Evolutionary conservation across 2,113 vertebrate species (phyloP), one percentile per base, ranked within the genome.

Genomic region (Bos taurus): DNA sequence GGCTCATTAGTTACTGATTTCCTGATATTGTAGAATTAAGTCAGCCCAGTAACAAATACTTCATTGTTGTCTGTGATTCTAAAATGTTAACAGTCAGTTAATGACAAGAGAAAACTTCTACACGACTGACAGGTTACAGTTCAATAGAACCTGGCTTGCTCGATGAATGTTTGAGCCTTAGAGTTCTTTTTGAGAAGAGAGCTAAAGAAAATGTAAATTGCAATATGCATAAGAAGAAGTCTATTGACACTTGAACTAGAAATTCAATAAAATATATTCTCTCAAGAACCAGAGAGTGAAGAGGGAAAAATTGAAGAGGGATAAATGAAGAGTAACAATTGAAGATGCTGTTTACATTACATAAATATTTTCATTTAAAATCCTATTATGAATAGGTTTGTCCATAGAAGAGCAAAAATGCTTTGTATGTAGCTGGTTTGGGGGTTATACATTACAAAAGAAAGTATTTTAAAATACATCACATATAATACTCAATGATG

Each of bases 31-130:
- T 95, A 96, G 93, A 98, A 98, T 80, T 98, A 94, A 98, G 96
- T 96, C 81, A 96, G 56, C 26, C 92, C 59, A 93, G 93, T 97
- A 97, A 98, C 97, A 98, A 97, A 97, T 98, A 99, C 99, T 98
- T 98, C 91, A 98, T 67, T 98, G 90, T 52, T 94, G 81, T 97
- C 88, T 0, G 21, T 59, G 97, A 77, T 97, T 16, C 1, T 97
- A 94, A 84, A 94, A 97, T 89, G 96, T 92, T 97, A 98, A 96
- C 96, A 84, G 84, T 98, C 92, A 98, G 93, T 28, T 96, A 96
- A 60, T 36, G 92, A 97, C 60, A 98, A 83, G 52, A 97, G 54
- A 95, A 97, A 98, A 97, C 19, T 91, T 97, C 17, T 2, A 33
- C 64, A 95, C 25, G 94, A 23, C 0, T 28, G 4, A 7, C 13